phyloP scores from a whole-genome alignment of 1,140 invertebrate species.

The Drosophila sp. region DNA sequence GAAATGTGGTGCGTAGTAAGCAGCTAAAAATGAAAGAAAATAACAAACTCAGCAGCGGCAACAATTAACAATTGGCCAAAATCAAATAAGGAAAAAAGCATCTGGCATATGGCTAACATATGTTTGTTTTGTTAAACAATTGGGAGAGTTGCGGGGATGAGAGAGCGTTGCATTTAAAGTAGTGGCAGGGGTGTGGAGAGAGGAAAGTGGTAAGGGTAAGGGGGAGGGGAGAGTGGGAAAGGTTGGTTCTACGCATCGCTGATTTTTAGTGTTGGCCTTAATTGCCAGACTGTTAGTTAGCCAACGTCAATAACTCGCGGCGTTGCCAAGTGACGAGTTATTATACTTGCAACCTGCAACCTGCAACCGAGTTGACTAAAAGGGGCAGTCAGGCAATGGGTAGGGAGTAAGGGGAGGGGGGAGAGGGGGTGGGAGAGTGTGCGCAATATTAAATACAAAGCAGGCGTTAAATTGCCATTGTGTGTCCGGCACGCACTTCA shows the following conservation, averaged over 20 bases:
- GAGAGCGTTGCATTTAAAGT: neutral
- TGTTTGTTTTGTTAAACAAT: neutral
- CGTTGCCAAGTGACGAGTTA: constrained; percentile 1
- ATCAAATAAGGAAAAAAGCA: neutral
- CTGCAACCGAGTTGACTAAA: neutral
- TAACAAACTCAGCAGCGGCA: neutral
- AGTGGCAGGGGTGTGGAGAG: neutral
- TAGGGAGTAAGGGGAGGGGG: too few species aligned
- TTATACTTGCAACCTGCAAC: neutral
- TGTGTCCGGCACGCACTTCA: constrained; percentile 28
- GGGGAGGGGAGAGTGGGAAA: too few species aligned
- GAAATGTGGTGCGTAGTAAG: neutral
- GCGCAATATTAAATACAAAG: constrained; percentile 36
- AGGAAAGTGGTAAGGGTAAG: neutral
- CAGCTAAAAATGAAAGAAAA: neutral
- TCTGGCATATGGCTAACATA: constrained; percentile 20
- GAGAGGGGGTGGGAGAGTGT: too few species aligned
- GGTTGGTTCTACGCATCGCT: constrained; percentile 13
- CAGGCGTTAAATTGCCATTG: constrained; percentile 76
- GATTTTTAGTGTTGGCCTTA: constrained; percentile 16
- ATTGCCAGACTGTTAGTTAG: neutral
- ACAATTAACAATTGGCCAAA: constrained; percentile 19
- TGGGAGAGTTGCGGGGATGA: neutral
- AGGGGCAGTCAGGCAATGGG: too few species aligned
- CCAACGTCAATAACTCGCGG: neutral